phyloP scores from a whole-genome alignment of 2,113 vertebrate species.

The Rostratula benghalensis region DNA sequence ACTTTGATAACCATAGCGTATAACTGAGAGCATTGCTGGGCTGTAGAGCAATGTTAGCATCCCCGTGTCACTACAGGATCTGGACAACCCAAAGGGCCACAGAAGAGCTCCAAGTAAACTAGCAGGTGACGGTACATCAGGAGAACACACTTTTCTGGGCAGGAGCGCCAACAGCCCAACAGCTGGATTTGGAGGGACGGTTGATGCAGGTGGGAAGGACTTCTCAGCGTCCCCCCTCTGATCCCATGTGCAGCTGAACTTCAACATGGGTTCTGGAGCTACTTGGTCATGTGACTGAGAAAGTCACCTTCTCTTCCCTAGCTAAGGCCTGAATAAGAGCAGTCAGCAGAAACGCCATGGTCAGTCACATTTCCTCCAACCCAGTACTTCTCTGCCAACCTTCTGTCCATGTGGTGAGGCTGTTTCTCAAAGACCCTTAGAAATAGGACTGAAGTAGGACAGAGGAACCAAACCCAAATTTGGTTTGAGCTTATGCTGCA shows the following conservation, averaged over 20 bases:
- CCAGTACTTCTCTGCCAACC: background rate
- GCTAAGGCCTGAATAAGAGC: background rate
- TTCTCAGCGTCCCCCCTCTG: background rate
- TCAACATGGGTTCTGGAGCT: background rate
- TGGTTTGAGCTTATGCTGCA: background rate
- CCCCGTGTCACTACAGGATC: background rate
- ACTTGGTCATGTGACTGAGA: background rate
- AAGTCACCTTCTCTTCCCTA: background rate
- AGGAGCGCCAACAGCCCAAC: background rate
- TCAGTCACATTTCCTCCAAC: background rate
- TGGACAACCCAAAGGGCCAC: background rate
- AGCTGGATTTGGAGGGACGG: background rate
- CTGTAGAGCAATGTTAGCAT: background rate
- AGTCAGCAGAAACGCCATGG: background rate
- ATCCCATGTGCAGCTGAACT: background rate
- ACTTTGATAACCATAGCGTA: background rate
- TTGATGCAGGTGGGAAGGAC: background rate
- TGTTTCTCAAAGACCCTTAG: background rate
- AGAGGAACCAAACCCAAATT: background rate
- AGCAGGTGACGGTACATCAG: background rate
- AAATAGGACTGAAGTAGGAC: background rate
- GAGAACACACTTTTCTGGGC: background rate
- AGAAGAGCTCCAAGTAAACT: background rate
- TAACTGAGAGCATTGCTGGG: background rate
- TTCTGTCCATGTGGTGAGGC: background rate